Evolutionary conservation across 2,797 vertebrate genomes (phyloP).

Genomic region (Typhlichthys eigenmanni): DNA sequence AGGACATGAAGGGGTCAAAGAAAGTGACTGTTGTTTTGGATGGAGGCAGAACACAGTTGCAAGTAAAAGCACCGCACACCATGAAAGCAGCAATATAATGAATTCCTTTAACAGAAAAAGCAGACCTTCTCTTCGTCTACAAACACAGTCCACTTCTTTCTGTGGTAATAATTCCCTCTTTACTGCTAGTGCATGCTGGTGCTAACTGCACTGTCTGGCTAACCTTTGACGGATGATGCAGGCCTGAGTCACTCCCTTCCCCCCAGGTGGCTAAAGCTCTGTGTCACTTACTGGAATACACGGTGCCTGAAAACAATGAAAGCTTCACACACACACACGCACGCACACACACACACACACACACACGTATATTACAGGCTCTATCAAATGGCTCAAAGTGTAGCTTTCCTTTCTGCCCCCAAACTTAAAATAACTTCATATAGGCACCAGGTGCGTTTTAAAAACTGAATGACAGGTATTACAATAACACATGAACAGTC

Average conservation of each 20-base stretch:
- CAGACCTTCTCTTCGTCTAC: conserved; percentile 2
- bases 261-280: conserved; percentile 78
- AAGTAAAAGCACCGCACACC: conserved; percentile 4
- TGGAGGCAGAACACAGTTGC: not conserved
- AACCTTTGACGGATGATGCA: conserved; percentile 80
- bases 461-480: conserved; percentile 49
- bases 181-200: conserved; percentile 41
- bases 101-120: not conserved
- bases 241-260: conserved; percentile 79
- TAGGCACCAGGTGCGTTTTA: conserved; percentile 62
- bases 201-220: conserved; percentile 59
- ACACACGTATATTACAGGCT: conserved; percentile 32
- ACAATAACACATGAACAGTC: conserved; percentile 59
- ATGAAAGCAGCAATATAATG: not conserved
- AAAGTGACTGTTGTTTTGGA: not conserved
- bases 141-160: conserved; percentile 44
- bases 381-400: conserved; percentile 60
- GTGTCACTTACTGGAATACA: conserved; percentile 82
- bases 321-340: conserved; percentile 18
- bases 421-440: conserved; percentile 58
- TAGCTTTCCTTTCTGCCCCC: conserved; percentile 43
- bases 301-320: conserved; percentile 65
- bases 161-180: conserved; percentile 28
- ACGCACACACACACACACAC: conserved; percentile 19
- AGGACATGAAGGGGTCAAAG: not conserved